These are phyloP conservation scores for Apomyelois bistriatella DNA, from an alignment of 2,888 invertebrate species.

Conservation along the genomic window DNA sequence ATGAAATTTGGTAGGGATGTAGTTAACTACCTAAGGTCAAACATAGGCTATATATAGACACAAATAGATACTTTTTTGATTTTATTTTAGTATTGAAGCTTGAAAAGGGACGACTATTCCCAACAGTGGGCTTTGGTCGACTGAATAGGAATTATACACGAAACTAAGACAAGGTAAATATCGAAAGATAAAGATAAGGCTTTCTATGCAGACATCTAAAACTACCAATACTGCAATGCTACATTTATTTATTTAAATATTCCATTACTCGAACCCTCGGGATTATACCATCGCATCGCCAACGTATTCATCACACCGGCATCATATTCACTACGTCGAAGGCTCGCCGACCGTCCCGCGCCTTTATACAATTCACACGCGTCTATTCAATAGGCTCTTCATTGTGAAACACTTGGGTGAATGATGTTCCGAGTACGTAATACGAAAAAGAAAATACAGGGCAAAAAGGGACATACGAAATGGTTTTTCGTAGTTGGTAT, in stretches of 20 bases:
- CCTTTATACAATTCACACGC: constrained; percentile 7
- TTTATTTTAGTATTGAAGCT: too few relatives aligned
- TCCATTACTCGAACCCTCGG: not conserved
- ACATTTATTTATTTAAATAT: not conserved
- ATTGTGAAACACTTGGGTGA: constrained; percentile 9
- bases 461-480: constrained; percentile 1
- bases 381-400: constrained; percentile 7
- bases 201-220: too few relatives aligned
- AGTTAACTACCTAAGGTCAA: too few relatives aligned
- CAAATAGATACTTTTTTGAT: too few relatives aligned
- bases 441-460: constrained; percentile 5
- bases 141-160: not conserved
- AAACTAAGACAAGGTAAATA: not conserved
- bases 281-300: not conserved
- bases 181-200: too few relatives aligned
- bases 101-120: too few relatives aligned
- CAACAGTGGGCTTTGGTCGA: too few relatives aligned
- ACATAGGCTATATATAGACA: too few relatives aligned
- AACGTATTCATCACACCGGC: not conserved
- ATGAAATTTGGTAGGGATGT: too few relatives aligned
- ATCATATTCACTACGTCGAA: not conserved
- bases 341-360: not conserved
- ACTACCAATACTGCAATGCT: not conserved
- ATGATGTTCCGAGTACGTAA: not conserved
- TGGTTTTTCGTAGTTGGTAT: not conserved